phyloP scores from a whole-genome alignment of 1,140 invertebrate species.

The Zaprionus capensis region DNA sequence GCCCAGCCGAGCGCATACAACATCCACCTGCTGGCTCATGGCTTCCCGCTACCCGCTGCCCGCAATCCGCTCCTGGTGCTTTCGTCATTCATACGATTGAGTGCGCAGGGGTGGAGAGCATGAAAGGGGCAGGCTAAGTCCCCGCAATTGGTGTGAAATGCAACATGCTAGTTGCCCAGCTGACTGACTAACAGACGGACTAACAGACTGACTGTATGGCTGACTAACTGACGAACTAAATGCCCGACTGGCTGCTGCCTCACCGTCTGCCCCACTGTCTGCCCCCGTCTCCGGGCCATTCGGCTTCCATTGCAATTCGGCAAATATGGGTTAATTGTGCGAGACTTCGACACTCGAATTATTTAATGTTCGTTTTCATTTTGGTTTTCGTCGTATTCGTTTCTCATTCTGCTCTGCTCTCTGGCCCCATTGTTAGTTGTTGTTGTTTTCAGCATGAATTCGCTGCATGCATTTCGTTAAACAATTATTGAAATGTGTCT shows the following conservation, averaged over 20 bases:
- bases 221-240: constrained; percentile 14
- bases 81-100: constrained; percentile 78
- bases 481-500: constrained; percentile 47
- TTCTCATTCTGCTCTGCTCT: neutral
- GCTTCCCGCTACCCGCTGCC: neutral
- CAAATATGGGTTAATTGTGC: constrained; percentile 79
- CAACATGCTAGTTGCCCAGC: constrained; percentile 64
- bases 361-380: constrained; percentile 63
- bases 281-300: constrained; percentile 1
- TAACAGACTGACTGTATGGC: constrained; percentile 9
- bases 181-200: constrained; percentile 15
- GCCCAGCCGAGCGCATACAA: constrained; percentile 51
- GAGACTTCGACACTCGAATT: constrained; percentile 69
- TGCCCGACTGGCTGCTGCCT: constrained; percentile 22
- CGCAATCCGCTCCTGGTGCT: constrained; percentile 32
- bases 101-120: constrained; percentile 62
- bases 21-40: constrained; percentile 33
- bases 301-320: constrained; percentile 60
- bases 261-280: constrained; percentile 11
- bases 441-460: constrained; percentile 30
- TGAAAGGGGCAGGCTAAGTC: constrained; percentile 32
- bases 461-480: constrained; percentile 22
- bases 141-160: constrained; percentile 77
- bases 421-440: constrained; percentile 35
- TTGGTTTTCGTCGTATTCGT: constrained; percentile 21